A percentile compares a stretch with the other conserved stretches of the same genome.
These are phyloP conservation scores for Cryptocephalus moraei DNA, from an alignment of 2,888 invertebrate genomes.

Conservation along the genomic window DNA sequence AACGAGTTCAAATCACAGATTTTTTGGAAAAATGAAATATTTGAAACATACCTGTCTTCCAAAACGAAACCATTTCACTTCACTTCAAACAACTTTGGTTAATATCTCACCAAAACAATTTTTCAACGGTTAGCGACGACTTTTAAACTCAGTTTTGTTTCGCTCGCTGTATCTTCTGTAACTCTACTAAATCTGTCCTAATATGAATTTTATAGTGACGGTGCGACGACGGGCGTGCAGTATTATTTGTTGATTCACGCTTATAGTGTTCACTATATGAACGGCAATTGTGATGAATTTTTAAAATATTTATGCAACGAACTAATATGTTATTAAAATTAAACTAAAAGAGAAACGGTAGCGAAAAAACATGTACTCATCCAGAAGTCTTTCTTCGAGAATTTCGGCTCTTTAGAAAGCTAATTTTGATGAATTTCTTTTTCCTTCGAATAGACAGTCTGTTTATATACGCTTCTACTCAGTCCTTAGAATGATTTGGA, in stretches of 20 bases:
- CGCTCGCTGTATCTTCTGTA: too few species aligned
- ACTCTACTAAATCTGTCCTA: too few species aligned
- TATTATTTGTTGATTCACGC: conserved; percentile 30
- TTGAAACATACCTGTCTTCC: too few species aligned
- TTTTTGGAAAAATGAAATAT: too few species aligned
- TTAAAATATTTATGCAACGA: conserved; percentile 34
- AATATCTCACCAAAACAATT: too few species aligned
- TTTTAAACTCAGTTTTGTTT: too few species aligned
- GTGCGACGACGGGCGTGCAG: too few species aligned
- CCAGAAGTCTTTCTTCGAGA: conserved; percentile 11
- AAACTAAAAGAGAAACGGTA: conserved; percentile 8
- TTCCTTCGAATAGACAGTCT: neutral
- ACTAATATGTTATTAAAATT: conserved; percentile 17
- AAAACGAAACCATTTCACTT: too few species aligned
- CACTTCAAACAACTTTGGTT: too few species aligned
- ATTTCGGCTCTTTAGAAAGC: conserved; percentile 21
- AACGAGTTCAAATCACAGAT: too few species aligned
- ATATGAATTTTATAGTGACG: neutral
- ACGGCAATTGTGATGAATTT: conserved; percentile 39
- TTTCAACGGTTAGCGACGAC: too few species aligned
- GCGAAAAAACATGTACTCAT: conserved; percentile 16
- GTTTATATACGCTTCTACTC: neutral
- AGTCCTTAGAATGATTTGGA: conserved; percentile 4
- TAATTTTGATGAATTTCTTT: conserved; percentile 13
- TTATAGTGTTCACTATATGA: conserved; percentile 41